phyloP scores from a whole-genome alignment of 92 coral and sea anemone genomes.

The Plumapathes pennacea region DNA sequence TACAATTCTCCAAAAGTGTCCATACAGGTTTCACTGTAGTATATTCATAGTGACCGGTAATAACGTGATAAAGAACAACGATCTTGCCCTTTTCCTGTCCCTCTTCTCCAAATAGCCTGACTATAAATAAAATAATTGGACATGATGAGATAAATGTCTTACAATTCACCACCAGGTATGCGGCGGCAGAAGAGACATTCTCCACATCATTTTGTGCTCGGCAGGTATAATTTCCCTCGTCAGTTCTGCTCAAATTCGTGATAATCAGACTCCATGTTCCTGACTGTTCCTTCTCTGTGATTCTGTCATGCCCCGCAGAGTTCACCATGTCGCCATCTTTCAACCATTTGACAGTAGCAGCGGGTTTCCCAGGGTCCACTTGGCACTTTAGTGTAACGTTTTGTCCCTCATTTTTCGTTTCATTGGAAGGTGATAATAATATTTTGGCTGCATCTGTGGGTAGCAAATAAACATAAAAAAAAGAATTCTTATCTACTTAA shows the following conservation, averaged over 20 bases:
- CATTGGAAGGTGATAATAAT: slow-evolving; percentile 3
- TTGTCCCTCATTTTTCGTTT: background rate
- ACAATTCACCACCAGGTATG: slow-evolving; percentile 21
- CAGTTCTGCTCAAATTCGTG: slow-evolving; percentile 13
- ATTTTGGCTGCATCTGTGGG: slow-evolving; percentile 2
- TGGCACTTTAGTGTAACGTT: slow-evolving; percentile 13
- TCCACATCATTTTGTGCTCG: slow-evolving; percentile 7
- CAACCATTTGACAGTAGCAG: slow-evolving; percentile 16
- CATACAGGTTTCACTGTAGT: no score
- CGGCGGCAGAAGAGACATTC: background rate
- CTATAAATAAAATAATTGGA: no score
- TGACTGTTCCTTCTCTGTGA: background rate
- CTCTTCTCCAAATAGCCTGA: no score
- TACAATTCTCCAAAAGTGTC: no score
- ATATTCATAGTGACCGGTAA: no score
- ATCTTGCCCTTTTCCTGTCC: no score
- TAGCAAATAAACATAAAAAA: no score
- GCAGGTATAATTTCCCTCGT: slow-evolving; percentile 30
- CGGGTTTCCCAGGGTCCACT: slow-evolving; percentile 31
- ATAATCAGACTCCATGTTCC: slow-evolving; percentile 1
- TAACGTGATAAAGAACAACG: no score
- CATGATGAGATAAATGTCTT: no score
- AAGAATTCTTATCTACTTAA: no score
- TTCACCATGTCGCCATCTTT: background rate
- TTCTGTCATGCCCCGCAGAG: background rate